Evolutionary conservation across 64 coral and sea anemone species (phyloP).

Genomic region (Montipora sp.): DNA sequence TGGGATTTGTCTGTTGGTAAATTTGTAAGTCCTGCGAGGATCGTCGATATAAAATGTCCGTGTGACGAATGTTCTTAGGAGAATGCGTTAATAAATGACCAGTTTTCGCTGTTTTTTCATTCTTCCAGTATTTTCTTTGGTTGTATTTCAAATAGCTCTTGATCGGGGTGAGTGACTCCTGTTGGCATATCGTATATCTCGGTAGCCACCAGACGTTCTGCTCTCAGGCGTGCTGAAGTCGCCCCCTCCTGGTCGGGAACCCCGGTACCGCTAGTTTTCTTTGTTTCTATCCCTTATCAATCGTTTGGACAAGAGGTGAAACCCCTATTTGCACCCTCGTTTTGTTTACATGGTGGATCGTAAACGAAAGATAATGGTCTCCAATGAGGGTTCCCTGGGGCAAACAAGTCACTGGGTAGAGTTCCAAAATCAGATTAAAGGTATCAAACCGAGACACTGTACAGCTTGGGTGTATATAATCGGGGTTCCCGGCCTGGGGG

Average conservation of each 20-base stretch:
- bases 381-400: not conserved
- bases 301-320: not conserved
- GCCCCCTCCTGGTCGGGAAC: conserved; percentile 51
- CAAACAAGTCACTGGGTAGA: not conserved
- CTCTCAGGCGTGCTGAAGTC: conserved; percentile 32
- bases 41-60: not conserved
- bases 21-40: too few relatives aligned
- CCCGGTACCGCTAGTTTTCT: conserved; percentile 5
- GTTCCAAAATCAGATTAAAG: not conserved
- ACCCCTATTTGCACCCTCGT: not conserved
- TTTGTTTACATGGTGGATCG: not conserved
- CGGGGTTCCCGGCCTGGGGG: not conserved
- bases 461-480: not conserved
- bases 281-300: not conserved
- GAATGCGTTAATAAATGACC: not conserved
- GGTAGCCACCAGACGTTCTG: conserved; percentile 31
- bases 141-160: not conserved
- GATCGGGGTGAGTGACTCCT: conserved; percentile 38
- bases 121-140: not conserved
- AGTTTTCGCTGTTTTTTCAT: not conserved
- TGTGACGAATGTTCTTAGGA: not conserved
- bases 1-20: too few relatives aligned
- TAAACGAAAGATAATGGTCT: not conserved
- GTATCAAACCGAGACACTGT: too few relatives aligned
- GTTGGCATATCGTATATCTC: conserved; percentile 23